Percentiles rank a stretch among this genome's conserved stretches.
Conservation (phyloP, 2,113 vertebrate species). For the Hymenochirus boettgeri region DNA sequence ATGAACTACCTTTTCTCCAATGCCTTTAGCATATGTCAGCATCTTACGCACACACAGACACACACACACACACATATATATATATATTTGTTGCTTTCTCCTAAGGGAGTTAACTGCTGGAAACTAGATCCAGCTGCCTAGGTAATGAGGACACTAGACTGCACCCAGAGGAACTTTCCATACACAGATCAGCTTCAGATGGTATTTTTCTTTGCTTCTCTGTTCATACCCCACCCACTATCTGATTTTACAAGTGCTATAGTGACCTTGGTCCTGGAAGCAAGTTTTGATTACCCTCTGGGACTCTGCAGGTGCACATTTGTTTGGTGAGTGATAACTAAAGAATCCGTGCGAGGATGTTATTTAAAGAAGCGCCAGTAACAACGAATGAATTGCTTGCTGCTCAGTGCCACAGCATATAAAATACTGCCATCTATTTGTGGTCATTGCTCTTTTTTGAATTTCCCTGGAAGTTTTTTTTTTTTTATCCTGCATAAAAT, state of each 20-base stretch:
- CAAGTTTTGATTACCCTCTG: slow-evolving; percentile 28
- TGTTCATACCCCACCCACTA: slow-evolving; percentile 23
- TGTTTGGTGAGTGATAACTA: slow-evolving; percentile 35
- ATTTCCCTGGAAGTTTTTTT: no score
- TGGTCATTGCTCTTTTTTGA: no score
- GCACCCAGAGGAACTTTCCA: slow-evolving; percentile 38
- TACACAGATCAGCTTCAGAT: slow-evolving; percentile 20
- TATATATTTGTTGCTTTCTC: slow-evolving; percentile 32
- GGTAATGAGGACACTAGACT: slow-evolving; percentile 36
- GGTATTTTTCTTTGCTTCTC: slow-evolving; percentile 25
- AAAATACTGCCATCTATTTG: not conserved
- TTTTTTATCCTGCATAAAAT: no score
- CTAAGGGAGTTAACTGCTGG: slow-evolving; percentile 31
- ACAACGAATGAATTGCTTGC: not conserved
- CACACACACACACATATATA: no score
- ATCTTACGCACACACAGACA: no score
- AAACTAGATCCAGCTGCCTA: slow-evolving; percentile 40
- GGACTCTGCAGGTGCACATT: slow-evolving; percentile 36
- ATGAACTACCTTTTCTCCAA: slow-evolving; percentile 16
- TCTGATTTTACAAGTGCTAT: slow-evolving; percentile 38
- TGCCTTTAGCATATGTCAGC: slow-evolving; percentile 40
- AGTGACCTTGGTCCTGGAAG: slow-evolving; percentile 39
- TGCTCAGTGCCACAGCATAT: not conserved
- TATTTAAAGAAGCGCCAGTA: slow-evolving; percentile 25
- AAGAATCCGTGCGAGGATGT: slow-evolving; percentile 30